Evolutionary conservation across 2,797 vertebrate genomes (phyloP).

Genomic region (Knipowitschia caucasica): DNA sequence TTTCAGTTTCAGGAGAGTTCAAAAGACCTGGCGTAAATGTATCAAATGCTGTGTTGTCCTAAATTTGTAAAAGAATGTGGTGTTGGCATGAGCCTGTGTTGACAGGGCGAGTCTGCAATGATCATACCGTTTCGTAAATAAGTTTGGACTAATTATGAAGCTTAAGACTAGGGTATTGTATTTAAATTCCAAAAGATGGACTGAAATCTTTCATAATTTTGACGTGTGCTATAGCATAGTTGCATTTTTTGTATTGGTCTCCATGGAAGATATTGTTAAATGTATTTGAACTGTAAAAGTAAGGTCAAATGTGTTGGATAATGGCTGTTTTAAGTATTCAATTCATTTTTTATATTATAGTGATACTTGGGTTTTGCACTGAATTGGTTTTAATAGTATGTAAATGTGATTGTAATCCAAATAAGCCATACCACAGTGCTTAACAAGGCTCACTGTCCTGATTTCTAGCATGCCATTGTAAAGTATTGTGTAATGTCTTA

Average conservation of each 20-base stretch:
- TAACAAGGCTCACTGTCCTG: slow-evolving; percentile 62
- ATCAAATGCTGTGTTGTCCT: slow-evolving; percentile 67
- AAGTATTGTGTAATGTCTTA: slow-evolving; percentile 27
- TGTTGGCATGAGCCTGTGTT: slow-evolving; percentile 74
- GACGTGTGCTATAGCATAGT: slow-evolving; percentile 11
- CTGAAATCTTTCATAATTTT: slow-evolving; percentile 8
- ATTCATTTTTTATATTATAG: slow-evolving; percentile 12
- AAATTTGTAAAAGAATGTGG: slow-evolving; percentile 65
- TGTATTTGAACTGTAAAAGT: slow-evolving; percentile 50
- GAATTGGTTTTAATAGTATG: slow-evolving; percentile 28
- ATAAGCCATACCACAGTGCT: slow-evolving; percentile 74
- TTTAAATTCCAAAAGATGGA: slow-evolving; percentile 10
- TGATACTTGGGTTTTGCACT: slow-evolving; percentile 6
- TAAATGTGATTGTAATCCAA: slow-evolving; percentile 71
- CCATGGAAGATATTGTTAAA: slow-evolving; percentile 26
- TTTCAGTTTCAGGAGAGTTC: slow-evolving; percentile 30
- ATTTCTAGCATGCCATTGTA: slow-evolving; percentile 45
- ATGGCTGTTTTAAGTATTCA: slow-evolving; percentile 10
- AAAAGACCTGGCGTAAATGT: slow-evolving; percentile 52
- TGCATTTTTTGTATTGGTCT: slow-evolving; percentile 24
- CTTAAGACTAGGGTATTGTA: not conserved
- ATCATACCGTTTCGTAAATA: slow-evolving; percentile 27
- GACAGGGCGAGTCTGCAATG: slow-evolving; percentile 48
- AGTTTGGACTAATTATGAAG: slow-evolving; percentile 14
- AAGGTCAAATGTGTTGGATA: slow-evolving; percentile 38